A percentile compares a stretch with the other conserved stretches of the same genome.
phyloP scores from a whole-genome alignment of 2,113 vertebrate genomes.

The Phaethon lepturus region DNA sequence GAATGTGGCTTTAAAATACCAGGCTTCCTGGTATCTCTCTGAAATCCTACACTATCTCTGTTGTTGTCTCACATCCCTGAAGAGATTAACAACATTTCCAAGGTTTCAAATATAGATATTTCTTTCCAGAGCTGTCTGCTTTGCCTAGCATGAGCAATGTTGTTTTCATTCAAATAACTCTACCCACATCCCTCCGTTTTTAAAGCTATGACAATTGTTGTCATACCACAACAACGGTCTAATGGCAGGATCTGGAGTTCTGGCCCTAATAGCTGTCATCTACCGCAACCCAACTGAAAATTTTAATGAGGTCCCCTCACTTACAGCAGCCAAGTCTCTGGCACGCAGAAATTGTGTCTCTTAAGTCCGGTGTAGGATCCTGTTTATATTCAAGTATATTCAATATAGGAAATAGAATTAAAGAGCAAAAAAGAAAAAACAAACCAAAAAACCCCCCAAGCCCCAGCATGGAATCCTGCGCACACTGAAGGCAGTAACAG shows the following conservation, averaged over 20 bases:
- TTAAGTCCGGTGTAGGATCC: neutral
- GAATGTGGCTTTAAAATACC: neutral
- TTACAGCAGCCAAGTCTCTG: neutral
- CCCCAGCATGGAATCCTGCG: neutral
- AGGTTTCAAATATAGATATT: constrained; percentile 8
- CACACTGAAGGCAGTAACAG: neutral
- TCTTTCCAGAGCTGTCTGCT: constrained; percentile 38
- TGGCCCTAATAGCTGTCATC: neutral
- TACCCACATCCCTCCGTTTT: neutral
- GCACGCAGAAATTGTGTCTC: neutral
- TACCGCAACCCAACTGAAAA: neutral
- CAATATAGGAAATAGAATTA: neutral
- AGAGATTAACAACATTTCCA: constrained; percentile 40
- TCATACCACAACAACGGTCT: neutral
- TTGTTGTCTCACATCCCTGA: constrained; percentile 5
- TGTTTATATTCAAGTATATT: neutral
- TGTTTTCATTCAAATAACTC: constrained; percentile 24
- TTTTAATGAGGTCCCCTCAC: neutral
- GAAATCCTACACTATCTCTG: constrained; percentile 6
- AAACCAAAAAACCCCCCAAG: no score
- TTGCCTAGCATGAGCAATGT: constrained; percentile 22
- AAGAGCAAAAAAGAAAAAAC: neutral
- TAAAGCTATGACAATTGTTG: constrained; percentile 6
- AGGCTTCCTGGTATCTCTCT: neutral
- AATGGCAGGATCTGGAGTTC: neutral